Evolutionary conservation across 1,140 invertebrate genomes (phyloP), one percentile per base, ranked within the genome.

Genomic region (Heliconius hermathena): DNA sequence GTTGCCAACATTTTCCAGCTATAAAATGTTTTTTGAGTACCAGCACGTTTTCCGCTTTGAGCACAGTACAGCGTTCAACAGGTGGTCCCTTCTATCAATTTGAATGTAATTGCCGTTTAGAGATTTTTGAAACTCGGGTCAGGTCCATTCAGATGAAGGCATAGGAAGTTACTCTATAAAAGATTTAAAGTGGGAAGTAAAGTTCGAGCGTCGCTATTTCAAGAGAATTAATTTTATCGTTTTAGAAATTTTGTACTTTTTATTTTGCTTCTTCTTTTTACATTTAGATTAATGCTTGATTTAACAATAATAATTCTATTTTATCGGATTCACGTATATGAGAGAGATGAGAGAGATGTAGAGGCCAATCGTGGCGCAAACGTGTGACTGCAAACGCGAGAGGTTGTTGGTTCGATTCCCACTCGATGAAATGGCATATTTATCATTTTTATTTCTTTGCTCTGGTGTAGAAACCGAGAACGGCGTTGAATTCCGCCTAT

Each of bases 1-100:
- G 91, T 89, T 85, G 87, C 82, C 83, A 85, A 86, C 84, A 81
- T 90, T 89, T 90, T 87, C 87, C 79, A 83, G 86, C 87, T 90
- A 91, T 91, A 92, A 91, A 94, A 93, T 89, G 86, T 91, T 92
- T 93, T 89, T 89, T 81, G 85, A 86, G 71, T 33, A 20, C 18
- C 0, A 29, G 90, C 85, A 91, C 86, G 85, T 91, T 92, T 85
- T 74, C 85, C 85, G 80, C 83, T 87, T 88, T 85, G 84, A 82
- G 72, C 73, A 49, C 77, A 81, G 74, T 66, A 81, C 76, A 74
- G 78, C 54, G 84, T 81, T 87, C 91, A 94, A 93, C 92, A 93
- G 91, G 92, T 94, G 89, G 89, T 82, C 89, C 83, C 85, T 90
- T 91, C 88, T 87, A 88, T 84, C 86, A 89, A 88, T 91, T 89